Evolutionary conservation across 1,140 invertebrate species (phyloP).

Genomic region (Sesamia nonagrioides): DNA sequence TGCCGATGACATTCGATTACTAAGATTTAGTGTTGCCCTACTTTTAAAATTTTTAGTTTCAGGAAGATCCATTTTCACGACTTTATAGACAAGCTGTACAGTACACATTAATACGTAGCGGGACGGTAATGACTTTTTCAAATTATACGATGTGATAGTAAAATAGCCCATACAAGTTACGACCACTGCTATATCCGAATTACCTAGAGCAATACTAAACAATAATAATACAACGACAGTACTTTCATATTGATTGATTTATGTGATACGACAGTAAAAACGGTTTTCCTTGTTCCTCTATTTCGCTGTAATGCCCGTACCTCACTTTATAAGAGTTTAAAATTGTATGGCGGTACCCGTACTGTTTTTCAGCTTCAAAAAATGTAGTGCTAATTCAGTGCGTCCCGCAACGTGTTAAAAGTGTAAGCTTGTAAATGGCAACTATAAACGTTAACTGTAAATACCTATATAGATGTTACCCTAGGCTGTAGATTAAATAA

Average conservation of each 20-base stretch:
- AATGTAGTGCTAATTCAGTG: constrained; percentile 1
- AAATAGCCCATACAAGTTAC: constrained; percentile 5
- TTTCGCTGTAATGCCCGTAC: background rate
- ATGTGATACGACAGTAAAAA: constrained; percentile 6
- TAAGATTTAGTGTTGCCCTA: too few species aligned
- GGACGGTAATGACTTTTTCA: constrained; percentile 1
- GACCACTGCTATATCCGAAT: constrained; percentile 1
- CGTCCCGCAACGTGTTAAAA: constrained; percentile 3
- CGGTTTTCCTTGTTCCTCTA: constrained; percentile 2
- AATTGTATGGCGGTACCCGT: background rate
- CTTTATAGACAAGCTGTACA: too few species aligned
- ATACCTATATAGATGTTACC: too few species aligned
- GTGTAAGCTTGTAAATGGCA: too few species aligned
- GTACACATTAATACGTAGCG: background rate
- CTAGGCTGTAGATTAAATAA: too few species aligned
- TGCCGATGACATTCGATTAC: too few species aligned
- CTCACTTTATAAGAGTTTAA: background rate
- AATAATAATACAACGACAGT: background rate
- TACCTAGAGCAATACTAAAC: background rate
- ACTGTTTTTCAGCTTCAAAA: background rate
- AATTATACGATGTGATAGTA: constrained; percentile 2
- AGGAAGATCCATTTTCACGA: too few species aligned
- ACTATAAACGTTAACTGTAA: too few species aligned
- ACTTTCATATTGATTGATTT: background rate
- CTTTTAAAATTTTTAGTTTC: too few species aligned